These are phyloP conservation scores for Alsophila aescularia DNA, from an alignment of 2,888 invertebrate species.

Conservation along the genomic window DNA sequence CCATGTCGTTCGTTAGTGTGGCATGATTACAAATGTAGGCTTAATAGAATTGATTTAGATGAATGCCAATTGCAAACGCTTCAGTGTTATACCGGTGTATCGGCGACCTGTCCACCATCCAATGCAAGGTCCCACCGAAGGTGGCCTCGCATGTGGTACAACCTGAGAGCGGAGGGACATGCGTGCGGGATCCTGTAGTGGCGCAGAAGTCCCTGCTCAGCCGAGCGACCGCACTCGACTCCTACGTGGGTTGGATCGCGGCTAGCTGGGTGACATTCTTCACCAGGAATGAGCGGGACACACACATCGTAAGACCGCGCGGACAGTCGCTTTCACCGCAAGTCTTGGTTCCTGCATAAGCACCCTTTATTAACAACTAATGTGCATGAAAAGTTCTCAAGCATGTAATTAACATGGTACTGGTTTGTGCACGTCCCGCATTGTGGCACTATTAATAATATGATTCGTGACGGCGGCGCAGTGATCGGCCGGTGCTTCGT, in stretches of 20 bases:
- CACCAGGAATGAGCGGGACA: conserved; percentile 67
- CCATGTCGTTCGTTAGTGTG: conserved; percentile 30
- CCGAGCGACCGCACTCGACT: conserved; percentile 73
- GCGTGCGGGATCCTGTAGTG: conserved; percentile 64
- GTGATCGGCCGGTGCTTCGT: conserved; percentile 73
- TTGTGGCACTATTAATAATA: conserved; percentile 23
- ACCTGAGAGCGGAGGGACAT: conserved; percentile 52
- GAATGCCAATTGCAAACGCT: conserved; percentile 55
- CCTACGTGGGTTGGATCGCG: conserved; percentile 76
- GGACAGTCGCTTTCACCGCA: not conserved
- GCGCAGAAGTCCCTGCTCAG: conserved; percentile 66
- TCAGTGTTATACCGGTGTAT: conserved; percentile 81
- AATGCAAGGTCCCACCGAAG: conserved; percentile 67
- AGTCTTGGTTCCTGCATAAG: conserved; percentile 4
- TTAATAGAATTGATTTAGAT: conserved; percentile 35
- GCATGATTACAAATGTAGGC: conserved; percentile 41
- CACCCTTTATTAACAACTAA: conserved; percentile 4
- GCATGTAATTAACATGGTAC: not conserved
- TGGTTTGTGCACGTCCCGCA: conserved; percentile 14
- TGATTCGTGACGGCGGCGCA: conserved; percentile 54
- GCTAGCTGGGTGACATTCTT: conserved; percentile 78
- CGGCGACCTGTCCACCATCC: conserved; percentile 75
- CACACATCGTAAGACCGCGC: conserved; percentile 67
- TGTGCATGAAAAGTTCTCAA: not conserved
- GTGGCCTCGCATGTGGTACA: conserved; percentile 32